Base-by-base conservation (phyloP, 2,113 vertebrate species). In the Puffinus mauretanicus region DNA sequence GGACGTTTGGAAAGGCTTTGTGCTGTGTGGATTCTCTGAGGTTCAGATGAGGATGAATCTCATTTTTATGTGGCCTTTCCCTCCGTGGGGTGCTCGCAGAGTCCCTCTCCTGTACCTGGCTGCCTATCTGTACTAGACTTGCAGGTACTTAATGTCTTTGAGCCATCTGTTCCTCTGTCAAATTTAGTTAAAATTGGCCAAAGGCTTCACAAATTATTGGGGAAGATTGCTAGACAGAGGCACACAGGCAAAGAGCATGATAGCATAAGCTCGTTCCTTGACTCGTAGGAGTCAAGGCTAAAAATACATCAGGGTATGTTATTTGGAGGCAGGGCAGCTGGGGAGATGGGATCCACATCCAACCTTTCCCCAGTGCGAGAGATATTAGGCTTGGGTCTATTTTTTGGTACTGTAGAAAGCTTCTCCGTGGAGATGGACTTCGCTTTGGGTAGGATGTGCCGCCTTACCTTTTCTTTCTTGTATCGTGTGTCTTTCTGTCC, bases 111-210 rank as follows among this genome's bases (percentile, higher is more conserved):
- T 65, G 25, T 96, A 96, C 96, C 96, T 97, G 94, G 87, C 92
- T 96, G 95, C 94, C 93, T 93, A 4, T 82, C 93, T 77, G 75
- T 52, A 58, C 78, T 72, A 88, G 90, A 21, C 90, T 94, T 94
- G 82, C 87, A 95, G 96, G 92, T 96, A 94, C 90, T 92, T 97
- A 96, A 96, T 96, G 95, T 96, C 92, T 96, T 93, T 83, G 88
- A 94, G 96, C 96, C 93, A 93, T 96, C 93, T 96, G 94, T 96
- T 96, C 93, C 73, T 91, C 96, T 94, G 92, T 96, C 96, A 96
- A 77, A 96, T 86, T 80, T 70, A 80, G 95, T 96, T 95, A 90
- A 93, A 97, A 95, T 93, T 95, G 96, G 96, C 96, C 90, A 64
- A 96, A 93, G 96, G 92, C 94, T 81, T 90, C 82, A 12, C 36